Evolutionary conservation across 2,888 invertebrate species (phyloP).

Genomic region (Pemphredon lugubris): DNA sequence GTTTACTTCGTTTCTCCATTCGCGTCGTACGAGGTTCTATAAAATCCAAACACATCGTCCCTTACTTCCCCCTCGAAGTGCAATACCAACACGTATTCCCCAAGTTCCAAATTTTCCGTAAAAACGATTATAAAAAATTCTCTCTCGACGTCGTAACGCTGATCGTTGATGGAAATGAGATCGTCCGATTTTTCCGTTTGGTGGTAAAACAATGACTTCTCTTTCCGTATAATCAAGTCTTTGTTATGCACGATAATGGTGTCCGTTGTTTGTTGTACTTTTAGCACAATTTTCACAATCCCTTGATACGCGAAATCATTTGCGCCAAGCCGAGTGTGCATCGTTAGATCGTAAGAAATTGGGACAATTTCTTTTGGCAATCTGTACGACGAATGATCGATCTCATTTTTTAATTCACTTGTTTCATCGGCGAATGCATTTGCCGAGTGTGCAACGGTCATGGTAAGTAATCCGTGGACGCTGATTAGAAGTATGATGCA

Average conservation of each 20-base stretch:
- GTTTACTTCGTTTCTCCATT: slow-evolving; percentile 82
- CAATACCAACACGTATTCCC: slow-evolving; percentile 82
- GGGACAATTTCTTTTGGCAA: slow-evolving; percentile 83
- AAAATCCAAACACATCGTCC: slow-evolving; percentile 85
- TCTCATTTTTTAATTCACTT: background rate
- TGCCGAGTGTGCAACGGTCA: background rate
- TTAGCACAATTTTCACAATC: slow-evolving; percentile 80
- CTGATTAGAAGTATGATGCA: background rate
- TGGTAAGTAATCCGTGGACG: background rate
- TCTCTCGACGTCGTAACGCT: slow-evolving; percentile 55
- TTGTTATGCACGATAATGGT: slow-evolving; percentile 82
- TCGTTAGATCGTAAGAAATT: slow-evolving; percentile 82
- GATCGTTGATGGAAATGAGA: slow-evolving; percentile 42
- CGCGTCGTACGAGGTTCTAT: slow-evolving; percentile 83
- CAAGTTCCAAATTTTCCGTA: slow-evolving; percentile 41
- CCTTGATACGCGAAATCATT: slow-evolving; percentile 79
- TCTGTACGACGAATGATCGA: slow-evolving; percentile 79
- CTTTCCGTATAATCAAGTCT: slow-evolving; percentile 78
- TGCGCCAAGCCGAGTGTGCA: slow-evolving; percentile 57
- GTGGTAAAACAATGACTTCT: slow-evolving; percentile 40
- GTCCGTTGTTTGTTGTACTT: slow-evolving; percentile 72
- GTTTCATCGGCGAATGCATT: background rate
- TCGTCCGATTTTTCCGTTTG: slow-evolving; percentile 3
- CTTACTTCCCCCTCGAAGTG: slow-evolving; percentile 83
- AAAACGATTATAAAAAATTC: slow-evolving; percentile 66